A percentile compares a stretch with the other conserved stretches of the same genome.
Conservation (phyloP, 2,797 vertebrate species). For the Galago senegalensis region DNA sequence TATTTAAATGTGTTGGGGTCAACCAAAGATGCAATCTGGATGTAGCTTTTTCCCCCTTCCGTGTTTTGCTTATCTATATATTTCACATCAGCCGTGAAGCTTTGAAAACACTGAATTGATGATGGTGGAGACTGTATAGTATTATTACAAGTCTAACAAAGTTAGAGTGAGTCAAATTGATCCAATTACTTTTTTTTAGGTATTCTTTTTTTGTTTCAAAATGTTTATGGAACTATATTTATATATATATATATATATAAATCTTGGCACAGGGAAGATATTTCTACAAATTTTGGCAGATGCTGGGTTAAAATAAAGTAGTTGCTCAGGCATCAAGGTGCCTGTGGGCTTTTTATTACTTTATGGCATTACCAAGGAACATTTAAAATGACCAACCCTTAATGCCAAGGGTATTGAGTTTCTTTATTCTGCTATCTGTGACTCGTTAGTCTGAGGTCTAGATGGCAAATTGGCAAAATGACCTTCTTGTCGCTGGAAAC, state of each 20-base stretch:
- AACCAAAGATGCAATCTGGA: constrained; percentile 36
- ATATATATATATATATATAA: constrained; percentile 22
- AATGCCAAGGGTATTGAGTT: constrained; percentile 71
- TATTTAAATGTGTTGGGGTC: constrained; percentile 27
- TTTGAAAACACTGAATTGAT: constrained; percentile 31
- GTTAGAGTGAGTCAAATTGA: constrained; percentile 25
- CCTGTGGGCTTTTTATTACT: constrained; percentile 27
- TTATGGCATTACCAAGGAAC: constrained; percentile 72
- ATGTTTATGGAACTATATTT: constrained; percentile 21
- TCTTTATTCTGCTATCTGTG: constrained; percentile 73
- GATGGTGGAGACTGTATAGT: not conserved
- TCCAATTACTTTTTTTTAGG: not conserved
- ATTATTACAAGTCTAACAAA: constrained; percentile 49
- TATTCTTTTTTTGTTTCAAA: constrained; percentile 29
- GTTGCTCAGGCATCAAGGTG: constrained; percentile 18
- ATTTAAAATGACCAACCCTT: constrained; percentile 72
- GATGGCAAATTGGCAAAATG: constrained; percentile 58
- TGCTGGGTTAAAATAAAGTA: constrained; percentile 62
- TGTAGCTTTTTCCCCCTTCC: not conserved
- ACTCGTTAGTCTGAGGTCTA: constrained; percentile 71
- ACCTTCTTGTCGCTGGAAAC: constrained; percentile 24
- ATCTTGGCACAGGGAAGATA: constrained; percentile 10
- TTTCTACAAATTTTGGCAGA: not conserved
- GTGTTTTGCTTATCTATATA: constrained; percentile 29
- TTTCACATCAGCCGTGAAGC: constrained; percentile 46